These are phyloP conservation scores for Cyprinella venusta DNA, from an alignment of 2,797 vertebrate genomes.

Conservation along the genomic window DNA sequence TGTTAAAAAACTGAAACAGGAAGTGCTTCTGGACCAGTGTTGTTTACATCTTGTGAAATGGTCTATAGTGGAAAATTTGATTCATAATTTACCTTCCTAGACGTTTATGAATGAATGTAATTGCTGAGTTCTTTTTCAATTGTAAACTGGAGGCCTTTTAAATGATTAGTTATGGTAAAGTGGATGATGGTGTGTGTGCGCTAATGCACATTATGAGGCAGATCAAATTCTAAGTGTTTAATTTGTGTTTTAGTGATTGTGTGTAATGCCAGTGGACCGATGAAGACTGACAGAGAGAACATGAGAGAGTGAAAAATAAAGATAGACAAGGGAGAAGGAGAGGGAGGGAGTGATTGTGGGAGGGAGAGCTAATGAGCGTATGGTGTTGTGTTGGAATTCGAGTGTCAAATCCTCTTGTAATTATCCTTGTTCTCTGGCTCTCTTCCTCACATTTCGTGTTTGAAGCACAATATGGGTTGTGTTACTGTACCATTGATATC, in stretches of 20 bases:
- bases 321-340: conserved; percentile 18
- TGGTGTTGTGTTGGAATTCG: conserved; percentile 20
- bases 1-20: too few relatives aligned
- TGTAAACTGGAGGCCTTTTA: conserved; percentile 11
- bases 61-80: neutral
- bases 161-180: conserved; percentile 11
- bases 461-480: conserved; percentile 29
- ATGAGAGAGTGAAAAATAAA: conserved; percentile 18
- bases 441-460: conserved; percentile 18
- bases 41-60: too few relatives aligned
- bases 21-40: too few relatives aligned
- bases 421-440: conserved; percentile 44
- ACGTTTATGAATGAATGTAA: neutral
- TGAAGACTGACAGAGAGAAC: conserved; percentile 26
- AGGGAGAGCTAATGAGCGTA: conserved; percentile 43
- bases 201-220: conserved; percentile 24
- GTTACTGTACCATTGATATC: conserved; percentile 25
- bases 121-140: neutral
- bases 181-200: neutral
- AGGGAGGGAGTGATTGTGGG: conserved; percentile 20
- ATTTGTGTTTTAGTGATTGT: conserved; percentile 22
- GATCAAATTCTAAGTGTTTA: conserved; percentile 34
- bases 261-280: conserved; percentile 5
- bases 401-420: conserved; percentile 43
- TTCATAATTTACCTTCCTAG: neutral